Evolutionary conservation across 2,888 invertebrate genomes (phyloP), one percentile per base, ranked within the genome.

Genomic region (Syrista parreyssii): DNA sequence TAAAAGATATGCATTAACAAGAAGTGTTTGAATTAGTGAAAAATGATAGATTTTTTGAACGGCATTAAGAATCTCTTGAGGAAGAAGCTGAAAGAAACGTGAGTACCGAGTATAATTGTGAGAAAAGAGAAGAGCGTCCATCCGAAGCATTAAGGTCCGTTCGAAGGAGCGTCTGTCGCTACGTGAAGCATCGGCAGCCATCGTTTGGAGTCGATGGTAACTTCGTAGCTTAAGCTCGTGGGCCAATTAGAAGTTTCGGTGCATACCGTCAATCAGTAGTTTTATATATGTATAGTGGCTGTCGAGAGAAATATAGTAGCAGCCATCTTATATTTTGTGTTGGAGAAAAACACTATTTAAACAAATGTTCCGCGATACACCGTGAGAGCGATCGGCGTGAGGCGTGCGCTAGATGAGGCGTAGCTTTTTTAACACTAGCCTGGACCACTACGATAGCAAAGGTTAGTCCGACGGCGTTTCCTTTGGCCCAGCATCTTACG

Each of bases 301-400:
- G 79, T 82, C 80, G 82, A 68, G 79, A 83, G 85, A 82, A 87
- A 89, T 89, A 89, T 89, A 89, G 90, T 86, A 89, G 90, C 91
- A 90, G 91, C 91, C 91, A 91, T 91, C 91, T 91, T 91, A 91
- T 91, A 91, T 91, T 91, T 91, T 91, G 91, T 89, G 91, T 91
- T 89, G 88, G 87, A 90, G 90, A 90, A 91, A 90, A 91, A 91
- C 91, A 90, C 90, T 88, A 88, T 86, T 88, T 86, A 88, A 89
- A 88, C 88, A 90, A 90, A 91, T 91, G 91, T 88, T 87, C 88
- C 89, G 88, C 82, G 86, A 85, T 86, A 84, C 86, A 80, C 88
- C 90, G 89, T 90, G 90, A 89, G 88, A 85, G 85, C 85, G 88
- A 85, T 84, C 84, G 86, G 86, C 85, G 84, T 86, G 82, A 86